These are phyloP conservation scores for Macrophya annulata DNA, from an alignment of 2,888 invertebrate genomes.

Conservation along the genomic window DNA sequence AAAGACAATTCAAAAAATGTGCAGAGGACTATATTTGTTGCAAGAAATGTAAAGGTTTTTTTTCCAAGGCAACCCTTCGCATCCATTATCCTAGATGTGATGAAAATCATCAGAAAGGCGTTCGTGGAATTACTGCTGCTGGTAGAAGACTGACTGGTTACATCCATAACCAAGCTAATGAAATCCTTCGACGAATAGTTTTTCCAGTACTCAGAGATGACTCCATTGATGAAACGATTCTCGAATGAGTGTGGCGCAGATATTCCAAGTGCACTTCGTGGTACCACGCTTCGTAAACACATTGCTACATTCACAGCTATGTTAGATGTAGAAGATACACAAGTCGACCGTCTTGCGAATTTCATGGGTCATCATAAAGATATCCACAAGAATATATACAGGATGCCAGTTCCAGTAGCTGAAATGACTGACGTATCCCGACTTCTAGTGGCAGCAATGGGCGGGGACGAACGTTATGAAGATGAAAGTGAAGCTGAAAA, in stretches of 20 bases:
- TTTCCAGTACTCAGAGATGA: slow-evolving; percentile 56
- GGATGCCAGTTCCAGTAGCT: slow-evolving; percentile 31
- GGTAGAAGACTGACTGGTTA: slow-evolving; percentile 46
- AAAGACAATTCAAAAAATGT: slow-evolving; percentile 12
- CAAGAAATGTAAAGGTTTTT: slow-evolving; percentile 57
- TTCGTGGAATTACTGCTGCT: slow-evolving; percentile 53
- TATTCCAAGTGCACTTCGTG: slow-evolving; percentile 20
- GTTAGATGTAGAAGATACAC: slow-evolving; percentile 19
- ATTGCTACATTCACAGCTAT: slow-evolving; percentile 21
- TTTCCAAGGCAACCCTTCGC: slow-evolving; percentile 55
- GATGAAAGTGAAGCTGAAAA: slow-evolving; percentile 25
- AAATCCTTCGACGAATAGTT: slow-evolving; percentile 35
- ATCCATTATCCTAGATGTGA: slow-evolving; percentile 57
- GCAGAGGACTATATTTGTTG: slow-evolving; percentile 32
- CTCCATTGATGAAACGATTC: slow-evolving; percentile 31
- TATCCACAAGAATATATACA: slow-evolving; percentile 11
- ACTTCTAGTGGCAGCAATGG: slow-evolving; percentile 28
- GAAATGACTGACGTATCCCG: slow-evolving; percentile 42
- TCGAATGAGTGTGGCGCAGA: slow-evolving; percentile 20
- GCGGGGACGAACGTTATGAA: slow-evolving; percentile 2
- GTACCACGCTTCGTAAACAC: slow-evolving; percentile 32
- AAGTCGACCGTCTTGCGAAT: slow-evolving; percentile 32
- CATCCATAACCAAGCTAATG: slow-evolving; percentile 51
- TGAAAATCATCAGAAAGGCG: slow-evolving; percentile 46
- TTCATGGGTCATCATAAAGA: slow-evolving; percentile 44